Conservation (phyloP, 92 coral and sea anemone genomes). For the Galaxea fascicularis region DNA sequence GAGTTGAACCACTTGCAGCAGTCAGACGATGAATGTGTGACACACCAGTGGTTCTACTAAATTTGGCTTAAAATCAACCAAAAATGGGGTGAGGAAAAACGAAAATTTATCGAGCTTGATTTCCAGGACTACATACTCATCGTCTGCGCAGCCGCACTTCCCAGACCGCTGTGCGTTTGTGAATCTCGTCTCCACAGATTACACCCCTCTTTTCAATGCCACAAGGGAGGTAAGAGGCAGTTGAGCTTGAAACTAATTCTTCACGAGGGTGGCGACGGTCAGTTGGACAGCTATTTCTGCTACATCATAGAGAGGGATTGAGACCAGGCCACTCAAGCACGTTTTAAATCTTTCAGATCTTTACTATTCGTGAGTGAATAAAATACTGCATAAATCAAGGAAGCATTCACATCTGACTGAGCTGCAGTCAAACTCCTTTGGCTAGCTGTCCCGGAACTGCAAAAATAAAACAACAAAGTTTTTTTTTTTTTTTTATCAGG, state of each 20-base stretch:
- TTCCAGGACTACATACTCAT: neutral
- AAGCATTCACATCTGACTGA: too few species aligned
- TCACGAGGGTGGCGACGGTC: too few species aligned
- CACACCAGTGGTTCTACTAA: neutral
- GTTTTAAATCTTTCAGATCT: too few species aligned
- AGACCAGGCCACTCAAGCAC: neutral
- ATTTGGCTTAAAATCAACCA: neutral
- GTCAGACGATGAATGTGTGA: neutral
- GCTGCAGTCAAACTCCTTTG: too few species aligned
- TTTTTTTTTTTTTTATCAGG: too few species aligned
- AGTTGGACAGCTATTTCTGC: neutral
- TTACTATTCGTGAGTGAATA: too few species aligned
- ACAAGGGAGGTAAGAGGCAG: neutral
- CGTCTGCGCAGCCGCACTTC: constrained; percentile 16
- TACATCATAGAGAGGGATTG: neutral
- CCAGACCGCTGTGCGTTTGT: constrained; percentile 30
- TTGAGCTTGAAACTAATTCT: neutral
- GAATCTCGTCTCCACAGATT: neutral
- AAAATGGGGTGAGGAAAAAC: too few species aligned
- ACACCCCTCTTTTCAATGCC: neutral
- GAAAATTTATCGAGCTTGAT: neutral
- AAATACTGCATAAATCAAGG: too few species aligned
- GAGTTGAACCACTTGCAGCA: constrained; percentile 37
- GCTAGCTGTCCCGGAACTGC: neutral
- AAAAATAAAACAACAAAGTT: constrained; percentile 1